A percentile compares a stretch with the other conserved stretches of the same genome.
These are phyloP conservation scores for Oncorhynchus masou DNA, from an alignment of 2,113 vertebrate species.

Conservation along the genomic window DNA sequence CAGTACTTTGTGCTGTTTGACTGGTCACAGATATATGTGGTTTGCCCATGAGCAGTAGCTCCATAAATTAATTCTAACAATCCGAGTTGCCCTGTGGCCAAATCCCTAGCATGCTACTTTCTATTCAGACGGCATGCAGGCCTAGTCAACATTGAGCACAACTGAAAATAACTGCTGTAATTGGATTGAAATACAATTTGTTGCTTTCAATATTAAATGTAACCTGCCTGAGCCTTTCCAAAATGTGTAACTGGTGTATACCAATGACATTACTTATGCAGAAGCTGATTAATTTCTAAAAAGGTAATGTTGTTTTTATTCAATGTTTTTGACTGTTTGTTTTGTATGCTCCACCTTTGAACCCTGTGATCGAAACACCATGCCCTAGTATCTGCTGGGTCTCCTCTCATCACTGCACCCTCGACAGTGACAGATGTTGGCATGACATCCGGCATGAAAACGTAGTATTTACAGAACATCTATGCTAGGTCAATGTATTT, in stretches of 20 bases:
- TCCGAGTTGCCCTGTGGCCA: neutral
- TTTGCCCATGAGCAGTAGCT: neutral
- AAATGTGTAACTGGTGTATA: neutral
- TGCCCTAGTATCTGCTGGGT: neutral
- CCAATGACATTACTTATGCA: neutral
- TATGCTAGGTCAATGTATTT: neutral
- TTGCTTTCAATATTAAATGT: neutral
- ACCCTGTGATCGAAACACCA: neutral
- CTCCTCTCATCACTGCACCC: neutral
- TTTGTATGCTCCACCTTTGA: neutral
- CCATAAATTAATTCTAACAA: neutral
- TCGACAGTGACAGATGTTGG: neutral
- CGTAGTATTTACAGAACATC: neutral
- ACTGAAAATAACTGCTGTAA: neutral
- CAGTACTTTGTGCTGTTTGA: neutral
- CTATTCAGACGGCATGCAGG: neutral
- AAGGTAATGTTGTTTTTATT: too few species aligned
- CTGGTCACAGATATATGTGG: neutral
- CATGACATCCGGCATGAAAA: neutral
- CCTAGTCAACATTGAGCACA: neutral
- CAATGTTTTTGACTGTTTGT: neutral
- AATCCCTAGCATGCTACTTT: neutral
- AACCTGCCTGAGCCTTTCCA: neutral
- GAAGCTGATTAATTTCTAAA: neutral
- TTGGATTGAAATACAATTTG: neutral